Base-by-base conservation (phyloP, 2,113 vertebrate species). In the Athene cunicularia region DNA sequence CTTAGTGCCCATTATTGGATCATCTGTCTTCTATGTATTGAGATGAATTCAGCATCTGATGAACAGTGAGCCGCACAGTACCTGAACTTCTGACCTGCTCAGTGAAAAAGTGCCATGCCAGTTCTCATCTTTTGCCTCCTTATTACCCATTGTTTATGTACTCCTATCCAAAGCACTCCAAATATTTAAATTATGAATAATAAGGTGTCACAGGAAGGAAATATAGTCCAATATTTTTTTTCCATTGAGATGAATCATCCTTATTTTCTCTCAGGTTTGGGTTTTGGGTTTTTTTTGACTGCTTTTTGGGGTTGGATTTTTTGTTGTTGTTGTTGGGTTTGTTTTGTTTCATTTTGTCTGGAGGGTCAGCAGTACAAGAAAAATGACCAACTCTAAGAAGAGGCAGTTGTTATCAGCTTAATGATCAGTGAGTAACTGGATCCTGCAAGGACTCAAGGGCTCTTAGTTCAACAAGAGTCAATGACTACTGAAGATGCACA, bases 171-270 rank as follows among this genome's bases (percentile, higher is more conserved):
- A 93, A 96, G 73, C 33, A 56, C 20, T 72, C 55, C 27, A 95
- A 71, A 96, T 98, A 94, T 94, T 89, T 95, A 95, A 95, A 94
- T 85, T 67, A 94, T 95, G 72, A 98, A 88, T 96, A 97, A 97
- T 82, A 88, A 91, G 52, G 67, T 83, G n/a, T 86, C 47, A 81
- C 11, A 73, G 52, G 14, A 94, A 97, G 62, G 66, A 94, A 95
- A 94, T 95, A 58, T 79, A 84, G 32, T 70, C 90, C 80, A 80
- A 39, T 86, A 68, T 93, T 97, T 94, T 47, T 47, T 93, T 90
- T 92, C 93, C 41, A 96, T 90, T 96, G 74, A 96, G 70, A 98
- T 97, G 88, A 96, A 96, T 96, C 88, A 82, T 86, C 39, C 23
- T 81, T 89, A 94, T 94, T 97, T 97, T 94, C 39, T 66, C 5